These are phyloP conservation scores for Danio jaintianensis DNA, from an alignment of 2,797 vertebrate genomes.

Conservation along the genomic window DNA sequence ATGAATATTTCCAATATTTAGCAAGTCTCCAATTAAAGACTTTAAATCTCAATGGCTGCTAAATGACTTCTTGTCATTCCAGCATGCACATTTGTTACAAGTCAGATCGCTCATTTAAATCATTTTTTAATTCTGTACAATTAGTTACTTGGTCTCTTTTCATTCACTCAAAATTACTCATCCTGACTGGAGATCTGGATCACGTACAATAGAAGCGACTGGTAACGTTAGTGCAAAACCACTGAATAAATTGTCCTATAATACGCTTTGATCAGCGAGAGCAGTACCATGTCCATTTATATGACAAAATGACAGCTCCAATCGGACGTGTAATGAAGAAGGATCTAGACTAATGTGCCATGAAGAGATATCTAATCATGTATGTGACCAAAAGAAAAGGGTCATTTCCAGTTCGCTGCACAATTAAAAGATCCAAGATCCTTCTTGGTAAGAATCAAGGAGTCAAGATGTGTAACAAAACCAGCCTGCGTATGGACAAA, in stretches of 20 bases:
- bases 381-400: slow-evolving; percentile 26
- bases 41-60: neutral
- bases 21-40: neutral
- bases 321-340: slow-evolving; percentile 23
- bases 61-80: neutral
- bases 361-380: slow-evolving; percentile 30
- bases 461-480: slow-evolving; percentile 1
- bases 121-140: neutral
- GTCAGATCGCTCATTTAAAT: neutral
- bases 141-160: neutral
- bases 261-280: slow-evolving; percentile 24
- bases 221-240: neutral
- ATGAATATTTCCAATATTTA: neutral
- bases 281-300: slow-evolving; percentile 20
- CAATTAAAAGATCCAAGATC: slow-evolving; percentile 1
- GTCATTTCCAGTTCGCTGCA: slow-evolving; percentile 8
- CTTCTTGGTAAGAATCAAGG: neutral
- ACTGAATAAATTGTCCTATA: neutral
- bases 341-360: slow-evolving; percentile 4
- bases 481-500: neutral
- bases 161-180: slow-evolving; percentile 7
- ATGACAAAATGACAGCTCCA: slow-evolving; percentile 41
- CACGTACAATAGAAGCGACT: neutral
- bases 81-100: neutral
- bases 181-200: slow-evolving; percentile 13